phyloP scores from a whole-genome alignment of 2,113 vertebrate genomes.

The Ginglymostoma cirratum region DNA sequence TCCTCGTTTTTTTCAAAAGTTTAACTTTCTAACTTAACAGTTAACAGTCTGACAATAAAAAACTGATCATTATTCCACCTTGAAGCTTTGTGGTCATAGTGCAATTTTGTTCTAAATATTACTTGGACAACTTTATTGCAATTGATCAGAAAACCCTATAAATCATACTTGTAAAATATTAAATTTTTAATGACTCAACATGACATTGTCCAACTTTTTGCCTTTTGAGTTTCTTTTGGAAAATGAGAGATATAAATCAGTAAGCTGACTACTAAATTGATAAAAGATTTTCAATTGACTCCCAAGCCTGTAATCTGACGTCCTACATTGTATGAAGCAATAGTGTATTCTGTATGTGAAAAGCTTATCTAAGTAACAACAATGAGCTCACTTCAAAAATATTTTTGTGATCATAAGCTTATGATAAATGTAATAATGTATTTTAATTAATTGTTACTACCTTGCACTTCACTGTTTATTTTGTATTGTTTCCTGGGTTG shows the following conservation, averaged over 20 bases:
- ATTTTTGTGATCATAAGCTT: background rate
- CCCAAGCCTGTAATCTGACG: background rate
- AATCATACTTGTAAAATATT: background rate
- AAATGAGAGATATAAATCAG: background rate
- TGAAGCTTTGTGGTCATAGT: background rate
- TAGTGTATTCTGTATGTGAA: background rate
- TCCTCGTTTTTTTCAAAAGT: background rate
- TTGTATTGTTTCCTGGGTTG: background rate
- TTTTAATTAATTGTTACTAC: background rate
- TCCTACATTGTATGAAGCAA: background rate
- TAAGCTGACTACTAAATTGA: background rate
- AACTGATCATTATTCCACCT: background rate
- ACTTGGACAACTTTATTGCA: background rate
- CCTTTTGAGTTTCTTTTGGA: background rate
- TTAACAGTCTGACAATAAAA: background rate
- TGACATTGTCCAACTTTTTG: background rate
- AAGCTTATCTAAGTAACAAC: background rate
- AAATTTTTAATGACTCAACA: background rate
- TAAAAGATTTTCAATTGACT: background rate
- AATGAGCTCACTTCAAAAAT: background rate
- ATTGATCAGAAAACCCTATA: background rate
- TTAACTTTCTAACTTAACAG: background rate
- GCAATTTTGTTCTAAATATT: background rate
- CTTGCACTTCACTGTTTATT: background rate
- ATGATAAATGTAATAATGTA: background rate